Conservation (phyloP, 2,113 vertebrate species). For the Edolisoma coerulescens region DNA sequence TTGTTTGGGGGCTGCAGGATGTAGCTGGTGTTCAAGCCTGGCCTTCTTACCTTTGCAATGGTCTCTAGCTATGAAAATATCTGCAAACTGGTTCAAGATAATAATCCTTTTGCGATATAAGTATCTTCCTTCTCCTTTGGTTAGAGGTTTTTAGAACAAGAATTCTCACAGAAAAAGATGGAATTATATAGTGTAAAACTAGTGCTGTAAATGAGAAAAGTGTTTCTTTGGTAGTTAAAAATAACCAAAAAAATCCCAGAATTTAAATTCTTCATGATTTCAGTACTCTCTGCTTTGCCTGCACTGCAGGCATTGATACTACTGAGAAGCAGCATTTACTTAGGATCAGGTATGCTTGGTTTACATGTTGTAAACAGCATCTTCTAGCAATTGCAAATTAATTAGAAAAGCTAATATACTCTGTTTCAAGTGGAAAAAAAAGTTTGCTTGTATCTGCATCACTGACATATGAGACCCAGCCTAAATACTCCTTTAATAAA, state of each 20-base stretch:
- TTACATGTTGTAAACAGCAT: rapidly evolving
- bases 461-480: neutral
- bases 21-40: neutral
- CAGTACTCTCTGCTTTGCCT: neutral
- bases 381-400: neutral
- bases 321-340: neutral
- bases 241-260: neutral
- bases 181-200: neutral
- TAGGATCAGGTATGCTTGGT: neutral
- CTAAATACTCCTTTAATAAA: neutral
- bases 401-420: neutral
- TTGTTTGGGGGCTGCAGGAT: neutral
- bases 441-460: neutral
- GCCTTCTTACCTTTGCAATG: neutral
- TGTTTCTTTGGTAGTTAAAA: neutral
- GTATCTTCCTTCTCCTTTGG: neutral
- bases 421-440: neutral
- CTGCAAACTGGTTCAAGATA: neutral
- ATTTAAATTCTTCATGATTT: neutral
- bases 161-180: neutral
- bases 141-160: neutral
- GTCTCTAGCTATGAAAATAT: neutral
- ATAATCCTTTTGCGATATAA: neutral
- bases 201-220: neutral
- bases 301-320: neutral